Evolutionary conservation across 2,113 vertebrate genomes (phyloP), one percentile per base, ranked within the genome.

Genomic region (Junco hyemalis): DNA sequence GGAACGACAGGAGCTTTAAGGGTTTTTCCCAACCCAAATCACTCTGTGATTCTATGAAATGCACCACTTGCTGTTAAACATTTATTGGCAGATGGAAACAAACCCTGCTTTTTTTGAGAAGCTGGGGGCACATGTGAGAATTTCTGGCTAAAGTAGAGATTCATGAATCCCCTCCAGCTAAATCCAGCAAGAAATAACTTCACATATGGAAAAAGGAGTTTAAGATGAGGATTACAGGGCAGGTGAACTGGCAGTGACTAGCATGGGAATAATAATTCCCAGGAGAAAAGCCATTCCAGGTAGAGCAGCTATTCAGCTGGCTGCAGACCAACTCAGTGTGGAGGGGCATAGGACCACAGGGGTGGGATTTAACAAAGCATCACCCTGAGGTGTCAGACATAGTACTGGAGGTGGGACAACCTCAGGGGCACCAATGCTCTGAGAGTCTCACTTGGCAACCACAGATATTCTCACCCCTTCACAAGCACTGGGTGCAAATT

Each of bases 261-360:
- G 8, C 4, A 44, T 1, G 6, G 48, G 26, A 90, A 81, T 1
- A 69, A 13, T 10, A 45, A 69, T 42, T 66, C 12, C 35, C 5
- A 57, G 31, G 4, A 73, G 61, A 40, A 53, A 51, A 28, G 12
- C 4, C 15, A 26, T 16, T 64, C 7, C 4, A 64, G 40, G 24
- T 15, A 47, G 64, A 65, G 28, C 47, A 71, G 9, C 14, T 20
- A 22, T 26, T 21, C 35, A 28, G 11, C 6, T 31, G 42, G 50
- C 33, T 53, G 60, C 60, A 57, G 33, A 51, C 11, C 25, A 63
- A 2, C 68, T 48, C 0, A 0, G 12, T 25, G 17, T 1, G 3
- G 40, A 76, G 20, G 23, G 11, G 19, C 25, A 35, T 10, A n/a
- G 28, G 36, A 74, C n/a, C 1, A 2, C 38, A 12, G 0, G 8